phyloP scores from a whole-genome alignment of 2,797 vertebrate species.

The Sardinella longiceps region DNA sequence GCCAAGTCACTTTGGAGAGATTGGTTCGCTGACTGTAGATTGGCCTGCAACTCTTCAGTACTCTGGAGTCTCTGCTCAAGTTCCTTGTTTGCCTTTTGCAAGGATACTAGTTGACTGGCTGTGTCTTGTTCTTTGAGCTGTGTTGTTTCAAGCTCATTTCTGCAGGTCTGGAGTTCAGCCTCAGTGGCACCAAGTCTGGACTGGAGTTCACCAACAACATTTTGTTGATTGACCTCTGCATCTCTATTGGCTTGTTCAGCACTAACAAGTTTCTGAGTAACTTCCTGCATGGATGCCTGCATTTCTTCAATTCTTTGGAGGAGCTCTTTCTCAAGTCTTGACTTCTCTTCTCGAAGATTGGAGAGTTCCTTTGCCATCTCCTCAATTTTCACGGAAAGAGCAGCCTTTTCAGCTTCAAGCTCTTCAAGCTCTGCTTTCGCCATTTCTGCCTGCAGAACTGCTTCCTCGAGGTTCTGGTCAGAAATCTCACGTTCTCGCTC shows the following conservation, averaged over 20 bases:
- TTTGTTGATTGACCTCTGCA: slow-evolving; percentile 64
- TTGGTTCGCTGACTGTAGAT: slow-evolving; percentile 58
- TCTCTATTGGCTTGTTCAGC: slow-evolving; percentile 73
- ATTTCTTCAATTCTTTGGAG: slow-evolving; percentile 72
- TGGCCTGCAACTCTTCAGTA: slow-evolving; percentile 60
- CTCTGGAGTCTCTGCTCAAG: slow-evolving; percentile 67
- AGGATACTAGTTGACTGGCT: slow-evolving; percentile 48
- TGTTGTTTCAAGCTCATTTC: slow-evolving; percentile 61
- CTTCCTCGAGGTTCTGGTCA: slow-evolving; percentile 85
- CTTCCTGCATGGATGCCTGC: slow-evolving; percentile 64
- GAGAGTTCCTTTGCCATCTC: slow-evolving; percentile 65
- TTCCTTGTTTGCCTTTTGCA: slow-evolving; percentile 68
- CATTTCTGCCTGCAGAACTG: slow-evolving; percentile 80
- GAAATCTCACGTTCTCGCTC: slow-evolving; percentile 83
- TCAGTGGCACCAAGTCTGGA: slow-evolving; percentile 67
- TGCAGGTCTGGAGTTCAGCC: slow-evolving; percentile 61
- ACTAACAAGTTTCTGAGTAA: slow-evolving; percentile 67
- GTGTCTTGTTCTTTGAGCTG: slow-evolving; percentile 65
- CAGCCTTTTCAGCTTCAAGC: slow-evolving; percentile 68
- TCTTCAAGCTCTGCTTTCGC: slow-evolving; percentile 80
- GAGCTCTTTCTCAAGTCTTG: slow-evolving; percentile 71
- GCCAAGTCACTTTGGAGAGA: slow-evolving; percentile 61
- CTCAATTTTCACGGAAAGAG: slow-evolving; percentile 62
- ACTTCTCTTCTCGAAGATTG: slow-evolving; percentile 73
- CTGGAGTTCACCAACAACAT: slow-evolving; percentile 65